Percentiles rank a stretch among this genome's conserved stretches.
Conservation (phyloP, 2,888 invertebrate genomes). For the Pseudanteris insignis region DNA sequence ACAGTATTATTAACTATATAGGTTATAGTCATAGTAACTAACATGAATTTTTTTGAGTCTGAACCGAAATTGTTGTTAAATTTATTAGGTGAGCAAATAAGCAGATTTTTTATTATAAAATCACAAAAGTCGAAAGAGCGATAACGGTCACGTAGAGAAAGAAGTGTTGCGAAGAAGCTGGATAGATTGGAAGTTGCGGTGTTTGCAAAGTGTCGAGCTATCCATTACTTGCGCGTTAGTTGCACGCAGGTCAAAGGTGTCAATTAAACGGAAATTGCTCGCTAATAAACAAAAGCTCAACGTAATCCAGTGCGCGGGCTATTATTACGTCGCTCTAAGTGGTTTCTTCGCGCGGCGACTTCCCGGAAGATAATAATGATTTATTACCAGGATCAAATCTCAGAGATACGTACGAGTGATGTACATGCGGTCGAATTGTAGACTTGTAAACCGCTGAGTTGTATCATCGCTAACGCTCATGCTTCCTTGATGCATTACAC, state of each 20-base stretch:
- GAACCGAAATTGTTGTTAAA: too few species aligned
- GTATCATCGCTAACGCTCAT: slow-evolving; percentile 8
- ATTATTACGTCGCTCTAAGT: slow-evolving; percentile 55
- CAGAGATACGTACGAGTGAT: slow-evolving; percentile 13
- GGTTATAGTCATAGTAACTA: too few species aligned
- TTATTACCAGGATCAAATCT: slow-evolving; percentile 47
- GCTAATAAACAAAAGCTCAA: slow-evolving; percentile 60
- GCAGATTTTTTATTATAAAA: too few species aligned
- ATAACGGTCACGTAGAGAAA: too few species aligned
- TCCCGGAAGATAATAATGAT: slow-evolving; percentile 57
- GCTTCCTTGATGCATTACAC: slow-evolving; percentile 19
- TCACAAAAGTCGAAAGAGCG: too few species aligned
- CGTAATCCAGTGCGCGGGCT: slow-evolving; percentile 55
- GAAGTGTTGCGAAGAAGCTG: slow-evolving; percentile 4
- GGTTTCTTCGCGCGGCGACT: slow-evolving; percentile 54
- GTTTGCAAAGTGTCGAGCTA: slow-evolving; percentile 47
- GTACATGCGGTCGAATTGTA: slow-evolving; percentile 17
- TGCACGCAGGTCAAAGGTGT: slow-evolving; percentile 54
- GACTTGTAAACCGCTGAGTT: slow-evolving; percentile 8
- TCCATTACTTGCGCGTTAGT: slow-evolving; percentile 51
- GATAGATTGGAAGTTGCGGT: slow-evolving; percentile 28
- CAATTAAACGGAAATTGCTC: slow-evolving; percentile 60
- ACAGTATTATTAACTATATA: too few species aligned
- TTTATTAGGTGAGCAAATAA: too few species aligned
- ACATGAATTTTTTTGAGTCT: too few species aligned